Conservation (phyloP, 64 coral and sea anemone species). For the Montipora foliosa region DNA sequence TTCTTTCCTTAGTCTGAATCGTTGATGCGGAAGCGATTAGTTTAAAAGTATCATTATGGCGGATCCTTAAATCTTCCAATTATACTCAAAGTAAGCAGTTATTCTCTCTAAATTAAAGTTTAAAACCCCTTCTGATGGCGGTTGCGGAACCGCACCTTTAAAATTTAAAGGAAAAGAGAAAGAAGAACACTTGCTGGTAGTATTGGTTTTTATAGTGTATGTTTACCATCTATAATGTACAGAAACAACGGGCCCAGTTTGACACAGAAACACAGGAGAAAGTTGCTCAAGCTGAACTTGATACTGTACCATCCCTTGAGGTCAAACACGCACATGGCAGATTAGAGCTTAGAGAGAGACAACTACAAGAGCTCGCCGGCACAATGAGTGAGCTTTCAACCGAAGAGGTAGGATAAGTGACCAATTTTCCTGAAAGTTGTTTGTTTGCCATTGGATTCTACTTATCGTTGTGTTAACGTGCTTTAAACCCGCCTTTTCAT, state of each 20-base stretch:
- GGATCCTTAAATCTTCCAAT: too few relatives aligned
- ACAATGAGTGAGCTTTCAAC: slow-evolving; percentile 96
- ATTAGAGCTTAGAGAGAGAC: slow-evolving; percentile 89
- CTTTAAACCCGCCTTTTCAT: too few relatives aligned
- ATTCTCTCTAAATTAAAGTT: too few relatives aligned
- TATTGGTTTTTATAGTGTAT: background rate
- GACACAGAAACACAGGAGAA: slow-evolving; percentile 82
- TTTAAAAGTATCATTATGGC: too few relatives aligned
- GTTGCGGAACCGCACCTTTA: too few relatives aligned
- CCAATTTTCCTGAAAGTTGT: background rate
- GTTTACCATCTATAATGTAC: background rate
- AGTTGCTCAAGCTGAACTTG: slow-evolving; percentile 77
- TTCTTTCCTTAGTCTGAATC: too few relatives aligned
- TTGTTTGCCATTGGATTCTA: background rate
- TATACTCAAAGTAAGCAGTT: too few relatives aligned
- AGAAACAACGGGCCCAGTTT: slow-evolving; percentile 93
- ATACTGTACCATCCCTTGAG: slow-evolving; percentile 87
- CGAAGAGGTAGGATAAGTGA: slow-evolving; percentile 78
- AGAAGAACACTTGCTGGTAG: too few relatives aligned
- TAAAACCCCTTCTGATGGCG: too few relatives aligned
- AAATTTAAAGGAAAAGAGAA: too few relatives aligned
- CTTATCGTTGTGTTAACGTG: too few relatives aligned
- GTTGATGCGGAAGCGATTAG: too few relatives aligned
- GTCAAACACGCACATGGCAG: slow-evolving; percentile 96
- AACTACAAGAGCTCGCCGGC: slow-evolving; percentile 94